Conservation (phyloP, 1,140 invertebrate species). For the Cotesia typhae region DNA sequence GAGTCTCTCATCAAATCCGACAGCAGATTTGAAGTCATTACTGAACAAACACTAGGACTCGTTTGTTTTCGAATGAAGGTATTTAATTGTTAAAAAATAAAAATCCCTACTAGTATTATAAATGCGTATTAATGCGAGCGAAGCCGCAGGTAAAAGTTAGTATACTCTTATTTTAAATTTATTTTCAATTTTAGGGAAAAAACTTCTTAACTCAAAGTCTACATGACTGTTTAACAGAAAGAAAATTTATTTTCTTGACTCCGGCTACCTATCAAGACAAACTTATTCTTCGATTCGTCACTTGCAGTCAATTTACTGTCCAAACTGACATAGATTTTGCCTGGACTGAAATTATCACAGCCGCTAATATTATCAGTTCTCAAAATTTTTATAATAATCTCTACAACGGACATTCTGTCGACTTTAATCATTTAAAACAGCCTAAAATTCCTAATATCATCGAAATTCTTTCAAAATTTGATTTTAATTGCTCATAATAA, state of each 20-base stretch:
- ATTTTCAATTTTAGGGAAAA: slow-evolving; percentile 68
- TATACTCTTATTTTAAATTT: neutral
- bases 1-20: slow-evolving; percentile 75
- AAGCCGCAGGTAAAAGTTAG: neutral
- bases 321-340: slow-evolving; percentile 80
- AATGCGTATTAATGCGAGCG: neutral
- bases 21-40: slow-evolving; percentile 80
- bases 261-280: slow-evolving; percentile 74
- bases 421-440: too few relatives aligned
- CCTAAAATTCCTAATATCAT: too few relatives aligned
- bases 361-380: slow-evolving; percentile 52
- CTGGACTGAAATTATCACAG: slow-evolving; percentile 80
- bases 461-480: too few relatives aligned
- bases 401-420: too few relatives aligned
- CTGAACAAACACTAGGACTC: slow-evolving; percentile 78
- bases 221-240: slow-evolving; percentile 77
- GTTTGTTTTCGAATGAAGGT: slow-evolving; percentile 89
- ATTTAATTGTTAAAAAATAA: slow-evolving; percentile 17
- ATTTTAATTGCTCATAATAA: too few relatives aligned
- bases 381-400: too few relatives aligned
- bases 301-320: slow-evolving; percentile 79
- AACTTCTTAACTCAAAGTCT: slow-evolving; percentile 80
- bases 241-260: slow-evolving; percentile 86
- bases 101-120: neutral
- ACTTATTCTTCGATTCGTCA: slow-evolving; percentile 84